Evolutionary conservation across 2,888 invertebrate genomes (phyloP).

Genomic region (Synergus japonicus): DNA sequence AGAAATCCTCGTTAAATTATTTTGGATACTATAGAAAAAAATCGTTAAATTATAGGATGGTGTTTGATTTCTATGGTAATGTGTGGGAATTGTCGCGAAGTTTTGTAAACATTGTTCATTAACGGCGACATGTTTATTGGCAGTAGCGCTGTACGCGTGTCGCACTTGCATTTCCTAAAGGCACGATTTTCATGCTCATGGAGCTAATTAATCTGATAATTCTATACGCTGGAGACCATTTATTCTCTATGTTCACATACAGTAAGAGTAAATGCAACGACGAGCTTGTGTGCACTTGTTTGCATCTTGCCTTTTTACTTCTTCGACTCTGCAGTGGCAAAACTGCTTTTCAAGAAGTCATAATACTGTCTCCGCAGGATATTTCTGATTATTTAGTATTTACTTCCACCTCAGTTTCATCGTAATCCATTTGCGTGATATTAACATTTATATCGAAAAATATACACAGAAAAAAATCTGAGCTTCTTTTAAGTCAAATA

Average conservation of each 20-base stretch:
- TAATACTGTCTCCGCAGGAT: neutral
- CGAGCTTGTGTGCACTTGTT: no score
- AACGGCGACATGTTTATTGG: neutral
- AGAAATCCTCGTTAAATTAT: neutral
- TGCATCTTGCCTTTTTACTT: neutral
- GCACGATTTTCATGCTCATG: neutral
- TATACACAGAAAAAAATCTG: no score
- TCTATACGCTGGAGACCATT: neutral
- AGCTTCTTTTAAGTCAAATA: no score
- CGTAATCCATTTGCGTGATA: no score
- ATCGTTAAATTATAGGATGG: no score
- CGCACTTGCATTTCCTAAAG: neutral
- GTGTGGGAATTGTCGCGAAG: neutral
- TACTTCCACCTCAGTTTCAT: slow-evolving; percentile 1
- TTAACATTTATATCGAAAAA: no score
- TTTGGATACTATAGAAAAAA: no score
- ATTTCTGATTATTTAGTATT: neutral
- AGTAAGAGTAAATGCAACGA: no score
- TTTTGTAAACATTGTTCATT: no score
- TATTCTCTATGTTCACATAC: neutral
- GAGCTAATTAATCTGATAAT: neutral
- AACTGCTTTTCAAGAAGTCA: slow-evolving; percentile 12
- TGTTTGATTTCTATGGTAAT: neutral
- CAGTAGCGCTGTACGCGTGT: neutral
- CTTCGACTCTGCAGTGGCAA: neutral